Base-by-base conservation (phyloP, 1,140 invertebrate genomes). In the Orius insidiosus region DNA sequence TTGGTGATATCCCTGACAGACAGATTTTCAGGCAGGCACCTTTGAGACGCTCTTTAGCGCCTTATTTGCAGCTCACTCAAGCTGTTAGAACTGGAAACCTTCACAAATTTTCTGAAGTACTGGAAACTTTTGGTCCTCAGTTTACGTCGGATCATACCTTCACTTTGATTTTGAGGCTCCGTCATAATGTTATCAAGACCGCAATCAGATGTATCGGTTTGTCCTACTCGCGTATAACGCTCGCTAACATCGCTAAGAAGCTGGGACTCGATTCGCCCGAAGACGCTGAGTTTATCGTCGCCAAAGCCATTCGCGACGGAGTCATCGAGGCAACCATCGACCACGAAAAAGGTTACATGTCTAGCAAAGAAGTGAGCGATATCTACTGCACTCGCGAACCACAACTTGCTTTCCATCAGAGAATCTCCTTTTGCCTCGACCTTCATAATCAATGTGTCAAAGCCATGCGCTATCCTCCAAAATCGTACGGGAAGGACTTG, bases 181-280 rank as follows among this genome's bases (percentile, higher is more conserved):
- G 93, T 46, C 95, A 98, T 60, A 99, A 99, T 71, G 96, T 99
- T 1, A 98, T 99, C 58, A 98, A 98, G 65, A 98, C 95, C 5
- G 95, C 94, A 0, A 88, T 99, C 38, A 71, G 95, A 34, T 90
- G 90, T 48, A 98, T 99, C 62, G 93, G 89, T 9, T 61, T 94
- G 1, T 95, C 93, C 0, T 99, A 99, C 63, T 97, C 93, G 0
- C 73, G 88, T 41, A 99, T 99, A 53, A 93, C 89, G 7, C 79
- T 96, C 0, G 72, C 78, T 47, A 92, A 98, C 64, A 93, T 98
- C 56, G 92, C 93, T 6, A 71, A 76, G 49, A 98, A 98, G 59
- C 65, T 99, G 15, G 80, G 86, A 8, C 65, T 98, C 11, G 92
- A 95, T 59, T 93, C 85, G 7, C 80, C 88, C 2, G 89, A 95